These are phyloP conservation scores for Zelostemma sp. DNA, from an alignment of 1,140 invertebrate species.

Conservation along the genomic window DNA sequence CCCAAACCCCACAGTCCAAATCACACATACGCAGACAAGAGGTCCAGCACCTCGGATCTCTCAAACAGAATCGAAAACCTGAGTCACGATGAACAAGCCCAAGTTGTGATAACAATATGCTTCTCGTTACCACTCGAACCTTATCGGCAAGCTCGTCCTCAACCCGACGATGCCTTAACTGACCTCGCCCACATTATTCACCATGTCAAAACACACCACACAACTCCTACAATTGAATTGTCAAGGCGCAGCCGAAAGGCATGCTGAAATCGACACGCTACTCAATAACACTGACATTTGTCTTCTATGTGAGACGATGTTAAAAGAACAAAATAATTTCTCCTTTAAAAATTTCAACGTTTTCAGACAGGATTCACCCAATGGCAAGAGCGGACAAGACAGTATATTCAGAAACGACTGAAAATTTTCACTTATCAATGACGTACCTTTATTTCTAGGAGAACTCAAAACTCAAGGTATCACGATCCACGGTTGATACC, in stretches of 20 bases:
- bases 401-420: constrained; percentile 5
- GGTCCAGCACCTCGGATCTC: no score
- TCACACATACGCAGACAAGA: no score
- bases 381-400: background rate
- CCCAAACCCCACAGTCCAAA: no score
- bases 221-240: background rate
- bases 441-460: background rate
- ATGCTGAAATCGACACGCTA: background rate
- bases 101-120: no score
- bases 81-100: no score
- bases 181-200: no score
- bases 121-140: no score
- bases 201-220: no score
- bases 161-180: no score
- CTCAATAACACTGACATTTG: constrained; percentile 1
- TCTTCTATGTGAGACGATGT: constrained; percentile 4
- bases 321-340: background rate
- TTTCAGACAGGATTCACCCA: constrained; percentile 7
- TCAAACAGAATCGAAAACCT: no score
- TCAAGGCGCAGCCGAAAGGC: background rate
- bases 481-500: no score
- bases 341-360: constrained; percentile 8
- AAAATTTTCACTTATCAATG: background rate
- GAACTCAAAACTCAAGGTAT: constrained; percentile 6
- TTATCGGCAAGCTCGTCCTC: no score